Evolutionary conservation across 2,888 invertebrate species (phyloP), one percentile per base, ranked within the genome.

Genomic region (Thera obeliscata): DNA sequence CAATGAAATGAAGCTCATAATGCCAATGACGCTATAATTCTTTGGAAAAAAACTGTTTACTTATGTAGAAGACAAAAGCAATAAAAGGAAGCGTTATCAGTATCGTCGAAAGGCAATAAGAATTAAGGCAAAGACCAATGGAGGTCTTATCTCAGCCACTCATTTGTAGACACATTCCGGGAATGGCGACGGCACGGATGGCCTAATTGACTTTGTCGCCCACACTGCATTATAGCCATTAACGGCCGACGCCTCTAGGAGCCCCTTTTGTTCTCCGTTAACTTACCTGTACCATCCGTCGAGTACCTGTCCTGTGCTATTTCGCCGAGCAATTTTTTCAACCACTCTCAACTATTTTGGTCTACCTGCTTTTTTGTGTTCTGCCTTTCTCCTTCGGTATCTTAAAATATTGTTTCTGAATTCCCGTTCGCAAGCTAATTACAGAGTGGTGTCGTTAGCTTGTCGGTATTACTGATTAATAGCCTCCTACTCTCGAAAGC

Each of bases 181-280:
- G 93, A 93, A 93, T 89, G 87, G 88, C 82, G 90, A 83, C 91
- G 90, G 86, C 91, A 92, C 91, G 92, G 92, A 93, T 91, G 91
- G 86, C 87, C 92, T 93, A 92, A 93, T 93, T 93, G 93, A 92
- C 91, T 89, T 87, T 82, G 87, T 89, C 92, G 92, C 93, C 93
- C 89, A 93, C 93, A 87, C 90, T 85, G 85, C 84, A 89, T 91
- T 87, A 87, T 86, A 87, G 85, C 88, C 84, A 92, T 91, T 91
- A 91, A 85, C 85, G 78, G 84, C 76, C 82, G 86, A 85, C 88
- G 88, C 83, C 86, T 88, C 87, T 90, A 87, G 85, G 85, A 87
- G 86, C 85, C 85, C 88, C 90, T 89, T 89, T 92, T 93, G 91
- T 92, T 90, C 90, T 87, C 85, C 81, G 35, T n/a, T n/a, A 38